Conservation (phyloP, 2,797 vertebrate species). For the Microhierax caerulescens region DNA sequence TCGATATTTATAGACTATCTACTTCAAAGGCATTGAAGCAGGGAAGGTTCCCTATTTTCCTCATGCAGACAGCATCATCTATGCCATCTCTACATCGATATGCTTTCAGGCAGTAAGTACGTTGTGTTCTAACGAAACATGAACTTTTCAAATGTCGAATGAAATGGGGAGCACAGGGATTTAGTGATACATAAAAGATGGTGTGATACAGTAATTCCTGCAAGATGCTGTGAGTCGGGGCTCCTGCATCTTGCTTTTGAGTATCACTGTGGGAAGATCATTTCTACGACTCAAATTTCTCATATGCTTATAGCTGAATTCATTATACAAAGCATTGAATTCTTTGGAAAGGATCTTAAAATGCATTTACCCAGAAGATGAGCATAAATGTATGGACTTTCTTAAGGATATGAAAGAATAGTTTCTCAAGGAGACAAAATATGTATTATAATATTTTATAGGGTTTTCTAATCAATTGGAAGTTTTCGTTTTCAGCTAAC, state of each 20-base stretch:
- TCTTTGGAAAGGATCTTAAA: neutral
- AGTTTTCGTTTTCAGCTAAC: neutral
- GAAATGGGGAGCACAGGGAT: neutral
- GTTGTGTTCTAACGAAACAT: neutral
- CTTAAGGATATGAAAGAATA: neutral
- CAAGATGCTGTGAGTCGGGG: neutral
- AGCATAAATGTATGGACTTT: neutral
- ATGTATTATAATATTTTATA: neutral
- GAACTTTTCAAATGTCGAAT: neutral
- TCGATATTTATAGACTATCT: constrained; percentile 85
- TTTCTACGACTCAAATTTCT: neutral
- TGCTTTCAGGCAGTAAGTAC: constrained; percentile 97
- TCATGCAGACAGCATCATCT: constrained; percentile 93
- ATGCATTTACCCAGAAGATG: neutral
- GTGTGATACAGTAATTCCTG: neutral
- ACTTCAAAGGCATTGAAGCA: constrained; percentile 98
- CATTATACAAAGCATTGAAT: neutral
- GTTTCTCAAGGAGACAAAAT: neutral
- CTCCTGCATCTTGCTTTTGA: neutral
- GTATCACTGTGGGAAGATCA: neutral
- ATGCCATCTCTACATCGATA: constrained; percentile 94
- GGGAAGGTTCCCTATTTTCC: constrained; percentile 94
- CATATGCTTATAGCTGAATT: neutral
- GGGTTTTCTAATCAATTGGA: neutral
- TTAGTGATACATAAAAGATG: neutral